These are phyloP conservation scores for Calephelis nemesis DNA, from an alignment of 1,140 invertebrate genomes.

Conservation along the genomic window DNA sequence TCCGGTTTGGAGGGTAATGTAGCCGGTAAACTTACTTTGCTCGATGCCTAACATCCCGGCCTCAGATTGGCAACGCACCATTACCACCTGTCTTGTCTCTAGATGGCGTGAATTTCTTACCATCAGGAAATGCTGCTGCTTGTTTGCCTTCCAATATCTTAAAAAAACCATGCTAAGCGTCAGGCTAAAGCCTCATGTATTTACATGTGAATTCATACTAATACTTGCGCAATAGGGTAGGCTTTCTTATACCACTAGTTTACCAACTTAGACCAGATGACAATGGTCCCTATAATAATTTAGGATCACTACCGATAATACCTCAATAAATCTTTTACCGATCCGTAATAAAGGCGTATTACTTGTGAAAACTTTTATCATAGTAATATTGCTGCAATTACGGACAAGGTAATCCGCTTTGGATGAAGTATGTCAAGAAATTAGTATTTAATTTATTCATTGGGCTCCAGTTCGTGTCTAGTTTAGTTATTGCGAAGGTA, in stretches of 20 bases:
- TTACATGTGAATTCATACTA: too few relatives aligned
- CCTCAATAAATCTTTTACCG: constrained; percentile 3
- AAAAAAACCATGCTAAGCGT: too few relatives aligned
- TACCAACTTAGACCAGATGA: background rate
- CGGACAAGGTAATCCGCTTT: constrained; percentile 63
- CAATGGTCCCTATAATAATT: background rate
- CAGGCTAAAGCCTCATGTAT: too few relatives aligned
- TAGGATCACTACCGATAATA: constrained; percentile 6
- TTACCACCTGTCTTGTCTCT: too few relatives aligned
- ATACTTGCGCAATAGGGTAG: too few relatives aligned
- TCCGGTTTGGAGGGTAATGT: too few relatives aligned
- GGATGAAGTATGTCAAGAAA: constrained; percentile 72
- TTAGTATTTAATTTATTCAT: constrained; percentile 76
- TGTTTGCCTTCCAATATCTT: too few relatives aligned
- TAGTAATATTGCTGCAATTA: constrained; percentile 60
- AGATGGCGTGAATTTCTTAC: too few relatives aligned
- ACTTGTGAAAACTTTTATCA: constrained; percentile 36
- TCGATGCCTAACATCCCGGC: too few relatives aligned
- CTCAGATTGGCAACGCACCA: too few relatives aligned
- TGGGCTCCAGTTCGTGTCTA: constrained; percentile 56
- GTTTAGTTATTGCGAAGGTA: constrained; percentile 58
- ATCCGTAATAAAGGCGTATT: constrained; percentile 12
- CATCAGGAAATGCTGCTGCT: too few relatives aligned
- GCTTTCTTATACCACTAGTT: background rate
- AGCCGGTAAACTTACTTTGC: too few relatives aligned